These are phyloP conservation scores for Lasioglossum villosulum DNA, from an alignment of 2,888 invertebrate species.

Conservation along the genomic window DNA sequence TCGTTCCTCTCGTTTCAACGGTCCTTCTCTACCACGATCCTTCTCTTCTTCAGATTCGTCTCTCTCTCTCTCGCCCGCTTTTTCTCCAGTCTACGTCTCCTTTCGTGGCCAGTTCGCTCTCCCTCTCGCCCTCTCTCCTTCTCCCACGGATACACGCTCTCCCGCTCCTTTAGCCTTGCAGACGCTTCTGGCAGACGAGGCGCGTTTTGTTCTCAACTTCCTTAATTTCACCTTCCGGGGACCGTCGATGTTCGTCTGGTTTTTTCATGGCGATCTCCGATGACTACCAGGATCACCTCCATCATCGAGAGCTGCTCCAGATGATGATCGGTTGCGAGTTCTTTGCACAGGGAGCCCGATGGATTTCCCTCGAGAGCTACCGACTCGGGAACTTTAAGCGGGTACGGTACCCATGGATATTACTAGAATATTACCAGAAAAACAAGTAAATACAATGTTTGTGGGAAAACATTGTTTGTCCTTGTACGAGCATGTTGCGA, in stretches of 20 bases:
- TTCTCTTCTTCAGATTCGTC: slow-evolving; percentile 20
- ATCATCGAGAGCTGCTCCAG: neutral
- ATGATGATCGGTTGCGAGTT: neutral
- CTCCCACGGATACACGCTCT: slow-evolving; percentile 55
- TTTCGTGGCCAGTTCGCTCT: slow-evolving; percentile 41
- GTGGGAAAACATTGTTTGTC: no score
- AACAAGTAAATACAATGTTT: no score
- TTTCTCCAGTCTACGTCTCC: slow-evolving; percentile 32
- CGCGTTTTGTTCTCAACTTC: slow-evolving; percentile 77
- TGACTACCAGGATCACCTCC: neutral
- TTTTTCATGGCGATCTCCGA: neutral
- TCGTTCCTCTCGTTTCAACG: neutral
- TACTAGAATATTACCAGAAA: no score
- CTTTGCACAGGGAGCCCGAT: neutral
- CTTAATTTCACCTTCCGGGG: slow-evolving; percentile 70
- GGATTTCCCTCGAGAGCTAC: neutral
- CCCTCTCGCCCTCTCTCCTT: slow-evolving; percentile 41
- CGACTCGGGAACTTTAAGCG: neutral
- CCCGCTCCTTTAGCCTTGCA: slow-evolving; percentile 63
- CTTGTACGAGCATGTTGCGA: no score
- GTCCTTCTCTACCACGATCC: neutral
- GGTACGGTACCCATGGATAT: no score
- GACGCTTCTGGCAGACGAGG: slow-evolving; percentile 73
- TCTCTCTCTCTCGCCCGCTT: slow-evolving; percentile 26
- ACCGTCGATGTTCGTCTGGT: slow-evolving; percentile 29